Evolutionary conservation across 2,888 invertebrate species (phyloP).

Genomic region (Polymixis lichenea): DNA sequence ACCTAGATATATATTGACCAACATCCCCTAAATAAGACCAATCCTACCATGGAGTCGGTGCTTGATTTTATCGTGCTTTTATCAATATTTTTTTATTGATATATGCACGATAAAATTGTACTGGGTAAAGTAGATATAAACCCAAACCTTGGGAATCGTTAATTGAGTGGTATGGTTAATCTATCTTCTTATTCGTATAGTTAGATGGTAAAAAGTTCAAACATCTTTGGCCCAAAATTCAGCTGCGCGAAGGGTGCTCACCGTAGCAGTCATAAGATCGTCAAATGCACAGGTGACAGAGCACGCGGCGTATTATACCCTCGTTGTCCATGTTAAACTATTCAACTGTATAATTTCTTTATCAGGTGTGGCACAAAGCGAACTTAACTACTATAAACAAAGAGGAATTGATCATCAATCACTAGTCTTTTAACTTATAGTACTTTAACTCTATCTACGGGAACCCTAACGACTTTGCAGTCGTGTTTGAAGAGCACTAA

Average conservation of each 20-base stretch:
- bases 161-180: background rate
- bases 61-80: background rate
- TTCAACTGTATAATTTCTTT: background rate
- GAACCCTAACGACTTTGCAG: slow-evolving; percentile 15
- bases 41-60: background rate
- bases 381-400: background rate
- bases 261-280: too few species aligned
- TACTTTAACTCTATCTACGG: background rate
- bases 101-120: background rate
- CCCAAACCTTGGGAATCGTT: background rate
- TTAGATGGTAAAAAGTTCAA: too few species aligned
- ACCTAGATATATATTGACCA: background rate
- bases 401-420: slow-evolving; percentile 32
- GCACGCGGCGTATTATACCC: background rate
- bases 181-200: background rate
- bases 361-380: background rate
- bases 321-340: background rate
- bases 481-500: slow-evolving; percentile 28
- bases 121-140: background rate
- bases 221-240: too few species aligned
- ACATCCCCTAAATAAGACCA: background rate
- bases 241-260: too few species aligned
- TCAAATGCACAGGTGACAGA: too few species aligned
- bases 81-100: background rate
- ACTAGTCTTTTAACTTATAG: background rate